Conservation (phyloP, 1,140 invertebrate species). For the Drosophila guanche region DNA sequence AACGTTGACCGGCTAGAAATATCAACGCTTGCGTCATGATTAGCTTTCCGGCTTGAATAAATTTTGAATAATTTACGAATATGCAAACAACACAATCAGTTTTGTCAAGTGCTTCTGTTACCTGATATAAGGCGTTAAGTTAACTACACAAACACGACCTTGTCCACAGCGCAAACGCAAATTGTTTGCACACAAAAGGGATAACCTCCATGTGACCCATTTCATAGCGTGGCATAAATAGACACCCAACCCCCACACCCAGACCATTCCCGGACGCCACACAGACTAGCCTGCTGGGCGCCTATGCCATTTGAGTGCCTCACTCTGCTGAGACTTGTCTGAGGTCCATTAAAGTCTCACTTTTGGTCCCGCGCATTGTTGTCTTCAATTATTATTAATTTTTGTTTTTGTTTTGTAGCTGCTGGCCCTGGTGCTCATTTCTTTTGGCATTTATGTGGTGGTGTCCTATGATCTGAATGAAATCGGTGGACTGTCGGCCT, state of each 20-base stretch:
- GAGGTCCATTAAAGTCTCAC: slow-evolving; percentile 31
- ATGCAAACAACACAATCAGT: slow-evolving; percentile 8
- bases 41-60: too few relatives aligned
- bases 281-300: slow-evolving; percentile 58
- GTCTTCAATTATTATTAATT: slow-evolving; percentile 2
- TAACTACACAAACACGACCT: slow-evolving; percentile 33
- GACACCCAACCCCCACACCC: neutral
- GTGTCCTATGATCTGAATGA: slow-evolving; percentile 61
- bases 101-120: slow-evolving; percentile 8
- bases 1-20: too few relatives aligned
- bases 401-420: slow-evolving; percentile 44
- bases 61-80: slow-evolving; percentile 20
- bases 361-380: neutral
- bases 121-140: slow-evolving; percentile 18
- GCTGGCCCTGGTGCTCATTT: slow-evolving; percentile 69
- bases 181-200: neutral
- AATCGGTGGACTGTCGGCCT: slow-evolving; percentile 32
- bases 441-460: slow-evolving; percentile 68
- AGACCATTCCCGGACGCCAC: slow-evolving; percentile 46
- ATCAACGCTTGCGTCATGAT: slow-evolving; percentile 17
- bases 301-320: slow-evolving; percentile 23
- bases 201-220: slow-evolving; percentile 25
- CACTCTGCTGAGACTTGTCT: slow-evolving; percentile 13
- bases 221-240: too few relatives aligned
- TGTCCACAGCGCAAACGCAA: slow-evolving; percentile 1